Evolutionary conservation across 2,888 invertebrate species (phyloP).

Genomic region (Bruchidius siliquastri): DNA sequence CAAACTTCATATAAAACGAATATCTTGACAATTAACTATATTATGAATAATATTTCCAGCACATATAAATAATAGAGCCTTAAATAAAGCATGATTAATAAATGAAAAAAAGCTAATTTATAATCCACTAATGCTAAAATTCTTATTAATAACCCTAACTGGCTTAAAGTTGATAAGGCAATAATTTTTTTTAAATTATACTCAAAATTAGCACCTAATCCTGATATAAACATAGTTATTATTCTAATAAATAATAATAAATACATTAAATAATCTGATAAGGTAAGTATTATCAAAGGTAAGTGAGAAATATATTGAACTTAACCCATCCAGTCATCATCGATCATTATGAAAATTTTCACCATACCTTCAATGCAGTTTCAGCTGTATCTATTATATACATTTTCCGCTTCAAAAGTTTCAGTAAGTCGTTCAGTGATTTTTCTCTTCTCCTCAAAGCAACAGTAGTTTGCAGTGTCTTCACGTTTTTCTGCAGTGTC

Average conservation of each 20-base stretch:
- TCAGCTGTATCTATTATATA: too few relatives aligned
- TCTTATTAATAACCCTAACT: conserved; percentile 67
- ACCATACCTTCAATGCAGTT: too few relatives aligned
- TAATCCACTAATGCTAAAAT: conserved; percentile 47
- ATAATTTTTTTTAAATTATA: conserved; percentile 74
- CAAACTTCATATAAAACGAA: conserved; percentile 57
- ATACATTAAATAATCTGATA: conserved; percentile 46
- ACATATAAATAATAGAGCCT: conserved; percentile 69
- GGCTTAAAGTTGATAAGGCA: conserved; percentile 67
- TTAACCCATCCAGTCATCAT: too few relatives aligned
- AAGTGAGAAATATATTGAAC: too few relatives aligned
- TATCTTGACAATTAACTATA: conserved; percentile 61
- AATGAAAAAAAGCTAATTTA: conserved; percentile 65
- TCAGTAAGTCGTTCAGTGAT: too few relatives aligned
- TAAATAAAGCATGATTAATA: conserved; percentile 72
- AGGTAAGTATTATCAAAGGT: too few relatives aligned
- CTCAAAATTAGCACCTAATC: conserved; percentile 62
- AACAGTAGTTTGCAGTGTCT: too few relatives aligned
- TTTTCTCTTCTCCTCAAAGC: too few relatives aligned
- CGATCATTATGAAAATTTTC: too few relatives aligned
- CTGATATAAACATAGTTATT: conserved; percentile 59
- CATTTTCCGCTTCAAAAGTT: too few relatives aligned
- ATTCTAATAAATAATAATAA: conserved; percentile 56
- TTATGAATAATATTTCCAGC: conserved; percentile 66
- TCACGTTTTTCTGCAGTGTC: too few relatives aligned